Conservation (phyloP, 2,888 invertebrate genomes). For the Plutella xylostella region DNA sequence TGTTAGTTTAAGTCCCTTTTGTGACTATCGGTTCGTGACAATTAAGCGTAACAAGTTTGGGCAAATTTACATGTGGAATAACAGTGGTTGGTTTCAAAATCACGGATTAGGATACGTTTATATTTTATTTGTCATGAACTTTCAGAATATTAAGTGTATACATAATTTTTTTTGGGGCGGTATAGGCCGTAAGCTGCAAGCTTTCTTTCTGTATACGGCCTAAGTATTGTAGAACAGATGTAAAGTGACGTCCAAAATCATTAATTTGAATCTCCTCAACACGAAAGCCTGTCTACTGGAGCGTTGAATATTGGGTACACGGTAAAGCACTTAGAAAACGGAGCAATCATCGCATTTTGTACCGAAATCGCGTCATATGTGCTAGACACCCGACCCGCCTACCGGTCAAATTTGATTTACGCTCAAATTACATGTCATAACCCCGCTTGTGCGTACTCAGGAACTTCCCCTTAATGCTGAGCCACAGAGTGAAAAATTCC, state of each 20-base stretch:
- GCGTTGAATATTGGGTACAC: slow-evolving; percentile 46
- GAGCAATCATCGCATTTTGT: slow-evolving; percentile 38
- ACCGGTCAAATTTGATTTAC: slow-evolving; percentile 70
- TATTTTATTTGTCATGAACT: too few species aligned
- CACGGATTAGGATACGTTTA: too few species aligned
- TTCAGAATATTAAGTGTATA: too few species aligned
- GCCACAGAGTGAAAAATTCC: slow-evolving; percentile 27
- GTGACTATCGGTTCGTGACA: slow-evolving; percentile 21
- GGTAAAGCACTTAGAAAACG: slow-evolving; percentile 51
- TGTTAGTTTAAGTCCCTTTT: slow-evolving; percentile 8
- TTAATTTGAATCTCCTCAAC: slow-evolving; percentile 42
- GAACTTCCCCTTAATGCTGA: slow-evolving; percentile 21
- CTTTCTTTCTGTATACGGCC: too few species aligned
- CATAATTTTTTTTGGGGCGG: too few species aligned
- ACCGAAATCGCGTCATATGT: slow-evolving; percentile 63
- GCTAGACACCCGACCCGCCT: slow-evolving; percentile 57
- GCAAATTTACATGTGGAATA: slow-evolving; percentile 16
- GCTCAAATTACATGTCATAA: slow-evolving; percentile 68
- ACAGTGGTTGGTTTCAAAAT: too few species aligned
- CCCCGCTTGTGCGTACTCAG: slow-evolving; percentile 34
- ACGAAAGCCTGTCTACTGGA: slow-evolving; percentile 32
- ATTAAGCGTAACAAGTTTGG: slow-evolving; percentile 17
- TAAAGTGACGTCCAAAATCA: slow-evolving; percentile 4
- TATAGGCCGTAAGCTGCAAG: too few species aligned
- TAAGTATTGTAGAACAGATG: slow-evolving; percentile 3